phyloP scores from a whole-genome alignment of 2,797 vertebrate genomes.

The Adelosebastes latens region DNA sequence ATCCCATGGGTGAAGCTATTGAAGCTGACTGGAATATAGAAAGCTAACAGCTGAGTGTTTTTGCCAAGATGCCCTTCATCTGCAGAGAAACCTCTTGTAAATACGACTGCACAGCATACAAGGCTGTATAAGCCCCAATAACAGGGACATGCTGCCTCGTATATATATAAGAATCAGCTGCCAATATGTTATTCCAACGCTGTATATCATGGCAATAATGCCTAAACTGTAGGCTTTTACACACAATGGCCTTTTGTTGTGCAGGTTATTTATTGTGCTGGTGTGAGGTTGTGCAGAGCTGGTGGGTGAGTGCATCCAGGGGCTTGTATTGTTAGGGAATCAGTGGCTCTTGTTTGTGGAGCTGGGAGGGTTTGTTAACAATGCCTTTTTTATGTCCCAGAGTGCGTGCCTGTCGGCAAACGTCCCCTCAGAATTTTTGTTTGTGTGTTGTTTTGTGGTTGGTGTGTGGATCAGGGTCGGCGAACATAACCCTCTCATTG shows the following conservation, averaged over 20 bases:
- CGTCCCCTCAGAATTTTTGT: constrained; percentile 74
- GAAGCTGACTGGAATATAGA: constrained; percentile 80
- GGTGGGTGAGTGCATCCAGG: constrained; percentile 78
- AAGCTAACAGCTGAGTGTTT: constrained; percentile 73
- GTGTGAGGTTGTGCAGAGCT: constrained; percentile 73
- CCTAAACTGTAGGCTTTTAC: constrained; percentile 75
- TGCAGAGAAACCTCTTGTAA: constrained; percentile 64
- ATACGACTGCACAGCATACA: constrained; percentile 45
- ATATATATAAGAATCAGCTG: constrained; percentile 65
- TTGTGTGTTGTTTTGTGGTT: constrained; percentile 68
- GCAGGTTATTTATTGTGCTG: constrained; percentile 79
- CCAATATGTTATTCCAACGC: constrained; percentile 69
- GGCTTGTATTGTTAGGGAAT: constrained; percentile 80
- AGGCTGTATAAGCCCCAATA: constrained; percentile 61
- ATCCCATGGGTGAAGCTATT: constrained; percentile 75
- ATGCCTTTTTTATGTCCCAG: constrained; percentile 79
- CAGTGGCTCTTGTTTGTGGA: constrained; percentile 79
- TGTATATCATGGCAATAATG: constrained; percentile 75
- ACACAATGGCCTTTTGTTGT: constrained; percentile 82
- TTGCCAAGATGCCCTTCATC: constrained; percentile 77
- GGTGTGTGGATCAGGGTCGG: constrained; percentile 57
- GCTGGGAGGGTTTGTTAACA: constrained; percentile 80
- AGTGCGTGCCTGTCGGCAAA: constrained; percentile 77
- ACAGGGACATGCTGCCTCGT: constrained; percentile 51
- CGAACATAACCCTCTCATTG: constrained; percentile 71